A percentile compares a stretch with the other conserved stretches of the same genome.
Evolutionary conservation across 2,797 vertebrate species (phyloP).

Genomic region (Eospalax fontanierii): DNA sequence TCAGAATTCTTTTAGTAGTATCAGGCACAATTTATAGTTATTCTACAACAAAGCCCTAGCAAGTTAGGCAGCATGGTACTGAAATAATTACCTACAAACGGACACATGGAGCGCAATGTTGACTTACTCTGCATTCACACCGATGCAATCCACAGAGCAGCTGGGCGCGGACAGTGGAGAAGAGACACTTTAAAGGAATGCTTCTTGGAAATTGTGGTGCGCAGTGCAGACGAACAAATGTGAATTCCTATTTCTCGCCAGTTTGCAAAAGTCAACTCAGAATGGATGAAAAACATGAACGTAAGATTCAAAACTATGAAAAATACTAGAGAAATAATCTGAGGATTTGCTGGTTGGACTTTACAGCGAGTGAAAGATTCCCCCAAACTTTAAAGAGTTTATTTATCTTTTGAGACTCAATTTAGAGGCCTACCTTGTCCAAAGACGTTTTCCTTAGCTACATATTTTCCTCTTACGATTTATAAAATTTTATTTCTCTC

Average conservation of each 20-base stretch:
- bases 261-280: background rate
- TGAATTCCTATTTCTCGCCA: background rate
- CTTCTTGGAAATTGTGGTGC: background rate
- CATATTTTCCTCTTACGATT: background rate
- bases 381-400: background rate
- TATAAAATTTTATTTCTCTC: background rate
- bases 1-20: background rate
- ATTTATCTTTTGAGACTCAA: background rate
- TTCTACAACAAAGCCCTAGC: background rate
- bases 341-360: background rate
- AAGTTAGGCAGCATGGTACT: background rate
- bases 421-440: background rate
- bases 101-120: background rate
- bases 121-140: no score
- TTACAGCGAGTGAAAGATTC: background rate
- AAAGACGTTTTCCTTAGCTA: background rate
- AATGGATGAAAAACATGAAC: background rate
- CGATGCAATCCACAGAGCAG: background rate
- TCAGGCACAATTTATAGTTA: background rate
- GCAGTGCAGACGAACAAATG: background rate
- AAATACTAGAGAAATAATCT: background rate
- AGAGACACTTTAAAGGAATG: background rate
- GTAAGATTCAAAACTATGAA: background rate
- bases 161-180: no score
- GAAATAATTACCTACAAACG: background rate